Conservation (phyloP, 1,140 invertebrate genomes). For the Hestina assimilis region DNA sequence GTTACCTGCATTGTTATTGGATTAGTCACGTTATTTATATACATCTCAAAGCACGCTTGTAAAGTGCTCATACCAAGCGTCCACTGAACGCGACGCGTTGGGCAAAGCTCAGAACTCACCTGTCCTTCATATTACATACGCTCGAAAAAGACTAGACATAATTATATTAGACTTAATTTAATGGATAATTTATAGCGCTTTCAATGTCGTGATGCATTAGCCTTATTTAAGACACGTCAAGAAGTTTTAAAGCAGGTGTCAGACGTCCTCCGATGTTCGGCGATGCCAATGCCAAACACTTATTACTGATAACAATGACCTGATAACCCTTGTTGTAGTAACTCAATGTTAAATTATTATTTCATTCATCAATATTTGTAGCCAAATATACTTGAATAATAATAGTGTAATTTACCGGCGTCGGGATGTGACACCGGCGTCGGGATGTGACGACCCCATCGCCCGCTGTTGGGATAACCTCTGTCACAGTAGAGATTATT, state of each 20-base stretch:
- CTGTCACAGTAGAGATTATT: too few species aligned
- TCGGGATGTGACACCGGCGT: too few species aligned
- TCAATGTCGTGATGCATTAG: not conserved
- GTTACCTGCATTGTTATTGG: conserved; percentile 6
- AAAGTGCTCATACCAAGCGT: not conserved
- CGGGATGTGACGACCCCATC: too few species aligned
- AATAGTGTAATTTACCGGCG: too few species aligned
- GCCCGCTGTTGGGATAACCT: too few species aligned
- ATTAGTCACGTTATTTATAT: conserved; percentile 6
- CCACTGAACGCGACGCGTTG: not conserved
- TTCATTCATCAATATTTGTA: conserved; percentile 10
- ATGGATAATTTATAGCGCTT: not conserved
- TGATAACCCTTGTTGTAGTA: not conserved
- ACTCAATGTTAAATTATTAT: conserved; percentile 10
- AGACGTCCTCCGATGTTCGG: conserved; percentile 10
- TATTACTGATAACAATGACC: conserved; percentile 27
- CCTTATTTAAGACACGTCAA: conserved; percentile 6
- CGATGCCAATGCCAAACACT: conserved; percentile 28
- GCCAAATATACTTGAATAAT: not conserved
- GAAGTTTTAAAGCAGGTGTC: conserved; percentile 33
- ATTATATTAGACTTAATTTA: not conserved
- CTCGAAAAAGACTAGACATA: not conserved
- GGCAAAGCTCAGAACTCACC: not conserved
- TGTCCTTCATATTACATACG: not conserved
- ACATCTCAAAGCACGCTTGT: not conserved